These are phyloP conservation scores for Pterois miles DNA, from an alignment of 2,797 vertebrate genomes.

Conservation along the genomic window DNA sequence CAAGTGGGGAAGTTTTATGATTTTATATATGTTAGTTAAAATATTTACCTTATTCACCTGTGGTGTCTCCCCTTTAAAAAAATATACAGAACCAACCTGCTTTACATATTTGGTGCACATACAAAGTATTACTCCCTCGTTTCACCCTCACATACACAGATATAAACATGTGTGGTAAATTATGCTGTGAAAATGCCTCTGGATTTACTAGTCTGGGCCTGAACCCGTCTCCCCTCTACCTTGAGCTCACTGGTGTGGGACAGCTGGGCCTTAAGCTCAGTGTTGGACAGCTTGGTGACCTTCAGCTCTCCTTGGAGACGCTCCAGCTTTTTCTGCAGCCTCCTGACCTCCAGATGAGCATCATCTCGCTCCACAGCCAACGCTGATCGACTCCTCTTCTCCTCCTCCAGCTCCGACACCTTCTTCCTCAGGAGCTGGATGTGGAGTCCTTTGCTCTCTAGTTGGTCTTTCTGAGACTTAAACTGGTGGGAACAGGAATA, in stretches of 20 bases:
- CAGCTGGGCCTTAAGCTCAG: conserved; percentile 88
- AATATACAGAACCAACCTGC: background rate
- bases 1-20: too few relatives aligned
- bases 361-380: conserved; percentile 85
- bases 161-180: background rate
- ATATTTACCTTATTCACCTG: too few relatives aligned
- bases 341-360: conserved; percentile 78
- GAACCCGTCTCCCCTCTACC: conserved; percentile 82
- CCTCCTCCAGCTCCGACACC: conserved; percentile 88
- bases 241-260: conserved; percentile 90
- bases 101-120: background rate
- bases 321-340: conserved; percentile 88
- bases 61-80: background rate
- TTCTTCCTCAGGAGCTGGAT: conserved; percentile 90
- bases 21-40: too few relatives aligned
- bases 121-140: background rate
- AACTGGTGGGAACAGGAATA: conserved; percentile 75
- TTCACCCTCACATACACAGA: background rate
- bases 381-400: conserved; percentile 81
- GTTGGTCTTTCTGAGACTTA: conserved; percentile 89
- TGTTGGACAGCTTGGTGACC: conserved; percentile 78
- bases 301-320: conserved; percentile 88
- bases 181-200: conserved; percentile 59
- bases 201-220: conserved; percentile 20
- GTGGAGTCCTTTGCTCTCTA: conserved; percentile 90